These are phyloP conservation scores for Amyelois transitella DNA, from an alignment of 1,140 invertebrate species.

Conservation along the genomic window DNA sequence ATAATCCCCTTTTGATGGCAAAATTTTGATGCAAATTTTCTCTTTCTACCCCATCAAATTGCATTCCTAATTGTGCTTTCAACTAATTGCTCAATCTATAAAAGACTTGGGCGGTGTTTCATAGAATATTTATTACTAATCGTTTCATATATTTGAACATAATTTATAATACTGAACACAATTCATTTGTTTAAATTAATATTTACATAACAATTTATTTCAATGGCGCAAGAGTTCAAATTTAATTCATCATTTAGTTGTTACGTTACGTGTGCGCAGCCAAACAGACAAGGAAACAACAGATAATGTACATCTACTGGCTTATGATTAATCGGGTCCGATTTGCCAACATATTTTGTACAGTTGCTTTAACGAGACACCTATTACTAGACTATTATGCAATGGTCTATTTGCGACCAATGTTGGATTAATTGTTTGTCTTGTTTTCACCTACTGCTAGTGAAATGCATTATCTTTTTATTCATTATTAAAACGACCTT, in stretches of 20 bases:
- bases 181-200: neutral
- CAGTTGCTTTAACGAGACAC: constrained; percentile 11
- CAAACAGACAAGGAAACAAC: neutral
- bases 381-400: constrained; percentile 23
- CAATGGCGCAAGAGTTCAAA: neutral
- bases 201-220: neutral
- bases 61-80: too few species aligned
- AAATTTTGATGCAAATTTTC: too few species aligned
- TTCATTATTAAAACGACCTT: too few species aligned
- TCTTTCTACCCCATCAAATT: too few species aligned
- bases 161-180: neutral
- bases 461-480: neutral
- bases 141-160: neutral
- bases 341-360: constrained; percentile 21
- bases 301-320: constrained; percentile 5
- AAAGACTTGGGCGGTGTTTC: too few species aligned
- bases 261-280: neutral
- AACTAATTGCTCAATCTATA: neutral
- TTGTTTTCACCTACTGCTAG: too few species aligned
- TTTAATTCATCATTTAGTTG: neutral
- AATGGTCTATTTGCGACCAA: constrained; percentile 12
- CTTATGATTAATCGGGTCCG: constrained; percentile 23
- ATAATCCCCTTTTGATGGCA: too few species aligned
- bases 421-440: constrained; percentile 9
- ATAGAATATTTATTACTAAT: neutral